A percentile compares a stretch with the other conserved stretches of the same genome.
phyloP scores from a whole-genome alignment of 2,113 vertebrate genomes.

The Hippolais icterina region DNA sequence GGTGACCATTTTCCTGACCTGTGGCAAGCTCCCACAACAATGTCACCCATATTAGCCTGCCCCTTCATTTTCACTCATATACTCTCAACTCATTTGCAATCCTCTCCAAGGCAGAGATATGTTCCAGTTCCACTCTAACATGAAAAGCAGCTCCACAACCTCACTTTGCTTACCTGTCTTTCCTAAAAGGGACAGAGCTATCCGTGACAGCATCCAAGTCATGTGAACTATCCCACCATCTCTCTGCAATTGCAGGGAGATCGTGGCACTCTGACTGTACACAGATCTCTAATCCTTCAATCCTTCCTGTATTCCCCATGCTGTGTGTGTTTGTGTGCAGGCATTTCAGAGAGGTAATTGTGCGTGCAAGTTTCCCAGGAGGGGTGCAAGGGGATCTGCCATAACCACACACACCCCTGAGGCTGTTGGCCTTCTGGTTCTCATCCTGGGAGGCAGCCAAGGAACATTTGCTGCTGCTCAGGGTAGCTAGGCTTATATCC shows the following conservation, averaged over 20 bases:
- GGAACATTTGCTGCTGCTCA: neutral
- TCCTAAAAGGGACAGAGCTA: neutral
- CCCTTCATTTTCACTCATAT: neutral
- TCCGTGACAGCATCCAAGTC: neutral
- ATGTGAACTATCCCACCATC: neutral
- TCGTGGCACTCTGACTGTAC: neutral
- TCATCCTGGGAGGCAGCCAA: neutral
- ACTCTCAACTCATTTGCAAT: neutral
- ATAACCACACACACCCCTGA: neutral
- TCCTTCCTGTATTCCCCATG: neutral
- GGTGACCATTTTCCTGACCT: neutral
- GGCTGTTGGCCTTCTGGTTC: neutral
- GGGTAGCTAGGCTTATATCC: neutral
- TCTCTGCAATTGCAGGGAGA: neutral
- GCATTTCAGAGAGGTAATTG: neutral
- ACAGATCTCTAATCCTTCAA: neutral
- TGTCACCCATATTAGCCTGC: neutral
- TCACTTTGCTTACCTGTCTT: neutral
- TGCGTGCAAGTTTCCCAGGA: neutral
- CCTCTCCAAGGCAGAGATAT: neutral
- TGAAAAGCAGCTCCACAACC: neutral
- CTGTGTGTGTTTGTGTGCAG: neutral
- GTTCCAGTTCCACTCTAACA: neutral
- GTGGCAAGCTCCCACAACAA: neutral
- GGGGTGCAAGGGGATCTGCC: neutral